Evolutionary conservation across 2,113 vertebrate genomes (phyloP).

Genomic region (Andinoacara biseriatus): DNA sequence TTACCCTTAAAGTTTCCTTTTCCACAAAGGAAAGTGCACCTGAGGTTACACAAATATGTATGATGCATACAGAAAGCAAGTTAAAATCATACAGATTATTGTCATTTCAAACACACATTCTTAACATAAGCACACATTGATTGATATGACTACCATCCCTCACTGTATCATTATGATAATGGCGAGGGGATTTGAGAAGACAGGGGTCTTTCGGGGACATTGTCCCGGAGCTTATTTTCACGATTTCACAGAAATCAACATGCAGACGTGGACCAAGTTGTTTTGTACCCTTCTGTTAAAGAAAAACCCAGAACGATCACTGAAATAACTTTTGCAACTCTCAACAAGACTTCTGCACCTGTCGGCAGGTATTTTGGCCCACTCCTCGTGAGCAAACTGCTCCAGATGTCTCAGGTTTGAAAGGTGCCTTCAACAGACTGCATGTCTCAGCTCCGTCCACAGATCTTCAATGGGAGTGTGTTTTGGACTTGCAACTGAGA

Average conservation of each 20-base stretch:
- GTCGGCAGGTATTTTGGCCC: no score
- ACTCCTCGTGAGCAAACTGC: no score
- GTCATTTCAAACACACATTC: conserved; percentile 30
- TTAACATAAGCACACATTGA: conserved; percentile 54
- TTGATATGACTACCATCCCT: conserved; percentile 50
- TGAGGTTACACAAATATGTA: conserved; percentile 24
- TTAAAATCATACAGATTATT: conserved; percentile 8
- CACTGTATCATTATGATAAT: conserved; percentile 77
- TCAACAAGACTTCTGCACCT: no score
- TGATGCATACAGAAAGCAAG: conserved; percentile 52
- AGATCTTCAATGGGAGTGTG: no score
- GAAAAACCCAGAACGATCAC: no score
- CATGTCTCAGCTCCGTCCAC: no score
- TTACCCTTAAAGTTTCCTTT: conserved; percentile 61
- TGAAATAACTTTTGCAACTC: no score
- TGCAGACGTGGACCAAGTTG: no score
- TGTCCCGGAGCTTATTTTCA: conserved; percentile 33
- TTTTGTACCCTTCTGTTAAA: no score
- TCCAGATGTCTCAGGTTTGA: no score
- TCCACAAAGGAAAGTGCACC: conserved; percentile 49
- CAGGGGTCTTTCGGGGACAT: conserved; percentile 43
- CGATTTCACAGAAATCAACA: conserved; percentile 85
- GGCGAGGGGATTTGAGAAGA: conserved; percentile 40
- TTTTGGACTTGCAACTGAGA: no score
- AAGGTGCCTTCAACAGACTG: no score